phyloP scores from a whole-genome alignment of 1,140 invertebrate genomes.

The Mercenaria mercenaria region DNA sequence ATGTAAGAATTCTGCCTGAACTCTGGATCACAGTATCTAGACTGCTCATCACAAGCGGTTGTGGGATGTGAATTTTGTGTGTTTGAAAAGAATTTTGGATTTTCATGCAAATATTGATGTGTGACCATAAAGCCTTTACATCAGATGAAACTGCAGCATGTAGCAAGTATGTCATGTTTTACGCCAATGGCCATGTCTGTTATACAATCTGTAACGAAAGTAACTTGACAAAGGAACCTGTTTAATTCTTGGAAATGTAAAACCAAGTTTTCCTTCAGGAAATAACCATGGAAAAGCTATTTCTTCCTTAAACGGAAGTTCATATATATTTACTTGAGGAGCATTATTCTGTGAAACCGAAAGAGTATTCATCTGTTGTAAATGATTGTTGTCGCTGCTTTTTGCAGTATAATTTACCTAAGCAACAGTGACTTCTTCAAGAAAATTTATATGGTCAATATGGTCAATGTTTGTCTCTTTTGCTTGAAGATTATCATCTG shows the following conservation, averaged over 20 bases:
- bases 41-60: not conserved
- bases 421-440: no score
- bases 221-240: not conserved
- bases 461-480: no score
- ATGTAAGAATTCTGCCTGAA: slow-evolving; percentile 24
- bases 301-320: not conserved
- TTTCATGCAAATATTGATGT: slow-evolving; percentile 36
- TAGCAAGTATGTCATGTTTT: slow-evolving; percentile 27
- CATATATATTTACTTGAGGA: no score
- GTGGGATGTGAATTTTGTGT: no score
- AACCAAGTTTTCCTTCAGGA: slow-evolving; percentile 1
- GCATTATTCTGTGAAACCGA: no score
- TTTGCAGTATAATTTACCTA: no score
- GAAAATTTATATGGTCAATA: no score
- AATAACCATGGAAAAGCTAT: slow-evolving; percentile 30
- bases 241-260: not conserved
- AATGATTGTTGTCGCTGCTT: no score
- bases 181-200: not conserved
- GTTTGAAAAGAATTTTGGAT: not conserved
- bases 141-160: slow-evolving; percentile 49
- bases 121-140: not conserved
- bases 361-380: no score
- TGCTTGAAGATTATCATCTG: no score
- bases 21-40: not conserved
- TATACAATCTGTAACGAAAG: slow-evolving; percentile 16